Conservation (phyloP, 2,797 vertebrate species). For the Spheniscus humboldti region DNA sequence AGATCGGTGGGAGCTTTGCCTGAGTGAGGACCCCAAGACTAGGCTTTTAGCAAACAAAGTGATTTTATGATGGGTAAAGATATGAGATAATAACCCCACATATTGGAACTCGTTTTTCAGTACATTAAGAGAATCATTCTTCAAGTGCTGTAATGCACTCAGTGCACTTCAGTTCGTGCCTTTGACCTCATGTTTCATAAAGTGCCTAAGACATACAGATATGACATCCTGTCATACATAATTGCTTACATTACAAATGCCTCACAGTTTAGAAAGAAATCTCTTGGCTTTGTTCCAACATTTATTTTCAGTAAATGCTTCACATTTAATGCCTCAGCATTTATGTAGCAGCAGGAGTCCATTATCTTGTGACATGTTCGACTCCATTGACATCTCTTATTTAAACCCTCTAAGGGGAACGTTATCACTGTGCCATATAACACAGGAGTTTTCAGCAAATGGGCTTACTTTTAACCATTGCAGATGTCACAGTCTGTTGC, state of each 20-base stretch:
- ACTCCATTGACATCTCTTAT: conserved; percentile 14
- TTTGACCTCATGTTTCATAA: conserved; percentile 27
- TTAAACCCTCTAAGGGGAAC: neutral
- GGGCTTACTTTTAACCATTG: neutral
- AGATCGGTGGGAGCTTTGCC: neutral
- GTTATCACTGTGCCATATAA: neutral
- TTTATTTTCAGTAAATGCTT: conserved; percentile 18
- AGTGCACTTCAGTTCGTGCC: neutral
- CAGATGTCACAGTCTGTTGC: neutral
- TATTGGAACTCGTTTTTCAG: neutral
- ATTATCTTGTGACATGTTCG: neutral
- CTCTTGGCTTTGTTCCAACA: conserved; percentile 17
- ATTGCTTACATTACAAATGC: conserved; percentile 10
- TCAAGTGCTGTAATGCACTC: neutral
- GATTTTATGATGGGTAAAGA: conserved; percentile 2
- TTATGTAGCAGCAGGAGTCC: conserved; percentile 17
- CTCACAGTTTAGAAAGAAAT: conserved; percentile 12
- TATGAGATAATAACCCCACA: neutral
- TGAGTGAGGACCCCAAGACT: neutral
- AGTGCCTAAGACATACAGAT: conserved; percentile 28
- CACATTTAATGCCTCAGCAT: conserved; percentile 18
- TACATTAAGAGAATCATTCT: neutral
- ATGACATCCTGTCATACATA: conserved; percentile 30
- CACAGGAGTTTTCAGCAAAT: conserved; percentile 1
- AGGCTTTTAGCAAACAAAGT: conserved; percentile 8